Evolutionary conservation across 92 coral and sea anemone species (phyloP), one percentile per base, ranked within the genome.

Genomic region (Galaxea fascicularis): DNA sequence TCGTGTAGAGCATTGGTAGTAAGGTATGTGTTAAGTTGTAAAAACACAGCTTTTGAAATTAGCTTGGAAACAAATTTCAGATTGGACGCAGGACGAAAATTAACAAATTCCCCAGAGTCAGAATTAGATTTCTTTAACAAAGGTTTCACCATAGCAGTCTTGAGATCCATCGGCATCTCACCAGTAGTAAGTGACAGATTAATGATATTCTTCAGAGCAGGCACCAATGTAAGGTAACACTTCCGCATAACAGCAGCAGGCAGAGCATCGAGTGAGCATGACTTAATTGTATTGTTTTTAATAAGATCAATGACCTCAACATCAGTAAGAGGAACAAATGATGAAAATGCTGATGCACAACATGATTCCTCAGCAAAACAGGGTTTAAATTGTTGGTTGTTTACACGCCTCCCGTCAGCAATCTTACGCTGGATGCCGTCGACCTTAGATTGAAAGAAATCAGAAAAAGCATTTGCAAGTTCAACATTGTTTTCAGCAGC

Each of bases 71-170:
- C n/a, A n/a, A n/a, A n/a, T n/a, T n/a, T n/a, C n/a, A n/a, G n/a
- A n/a, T n/a, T 86, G 31, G 90, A 86, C 22, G 79, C 78, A 0
- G 80, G 80, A 1, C 90, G 15, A 45, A 66, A 86, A 64, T 65
- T 86, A 9, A 28, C 26, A 29, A 86, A 86, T 28, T 25, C 29
- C 9, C 46, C 89, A 75, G 49, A 52, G 30, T 85, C 78, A n/a
- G 76, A 49, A 39, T 67, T 86, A 4, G 60, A 22, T 69, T 65
- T 86, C 76, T 86, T 86, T 27, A 84, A 76, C 14, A 86, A 17
- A 21, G 86, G 90, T 27, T 39, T 10, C 51, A 73, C 22, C 59
- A 87, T 58, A 39, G 90, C 90, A 71, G 73, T 41, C 82, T 80
- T 87, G 39, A 87, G 66, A 41, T 73, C 65, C 22, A 59, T 66